Evolutionary conservation across 2,113 vertebrate genomes (phyloP).

Genomic region (Thermophis baileyi): DNA sequence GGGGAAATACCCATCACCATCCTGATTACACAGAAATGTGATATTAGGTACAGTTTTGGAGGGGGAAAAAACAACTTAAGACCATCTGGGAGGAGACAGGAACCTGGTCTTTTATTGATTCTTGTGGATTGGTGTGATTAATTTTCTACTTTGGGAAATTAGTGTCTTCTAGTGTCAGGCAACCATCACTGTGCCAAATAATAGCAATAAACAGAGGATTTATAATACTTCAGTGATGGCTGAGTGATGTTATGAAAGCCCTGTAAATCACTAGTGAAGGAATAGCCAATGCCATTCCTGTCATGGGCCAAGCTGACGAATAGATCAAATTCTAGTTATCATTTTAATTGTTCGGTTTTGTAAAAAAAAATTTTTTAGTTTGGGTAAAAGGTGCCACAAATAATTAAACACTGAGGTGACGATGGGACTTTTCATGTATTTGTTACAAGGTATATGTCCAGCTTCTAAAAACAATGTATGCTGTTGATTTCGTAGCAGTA

Average conservation of each 20-base stretch:
- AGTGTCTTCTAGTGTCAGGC: not conserved
- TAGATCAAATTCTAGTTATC: not conserved
- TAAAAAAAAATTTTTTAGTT: not conserved
- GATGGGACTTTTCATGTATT: not conserved
- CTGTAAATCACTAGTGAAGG: not conserved
- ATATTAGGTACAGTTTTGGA: slow-evolving; percentile 22
- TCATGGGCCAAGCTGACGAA: not conserved
- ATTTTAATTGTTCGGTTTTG: not conserved
- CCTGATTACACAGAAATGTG: slow-evolving; percentile 30
- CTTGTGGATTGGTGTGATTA: slow-evolving; percentile 21
- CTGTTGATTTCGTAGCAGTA: not conserved
- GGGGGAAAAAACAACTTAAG: slow-evolving; percentile 27
- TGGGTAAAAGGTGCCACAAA: not conserved
- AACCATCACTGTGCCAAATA: not conserved
- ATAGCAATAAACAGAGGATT: not conserved
- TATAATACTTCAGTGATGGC: not conserved
- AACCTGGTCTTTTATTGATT: slow-evolving; percentile 46
- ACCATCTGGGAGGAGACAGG: slow-evolving; percentile 25
- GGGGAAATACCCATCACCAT: not conserved
- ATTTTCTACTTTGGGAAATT: slow-evolving; percentile 15
- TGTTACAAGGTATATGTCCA: not conserved
- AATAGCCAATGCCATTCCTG: not conserved
- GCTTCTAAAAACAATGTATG: not conserved
- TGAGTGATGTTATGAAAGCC: not conserved
- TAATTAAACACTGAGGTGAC: not conserved